Conservation (phyloP, 2,113 vertebrate genomes). For the Abramis brama region DNA sequence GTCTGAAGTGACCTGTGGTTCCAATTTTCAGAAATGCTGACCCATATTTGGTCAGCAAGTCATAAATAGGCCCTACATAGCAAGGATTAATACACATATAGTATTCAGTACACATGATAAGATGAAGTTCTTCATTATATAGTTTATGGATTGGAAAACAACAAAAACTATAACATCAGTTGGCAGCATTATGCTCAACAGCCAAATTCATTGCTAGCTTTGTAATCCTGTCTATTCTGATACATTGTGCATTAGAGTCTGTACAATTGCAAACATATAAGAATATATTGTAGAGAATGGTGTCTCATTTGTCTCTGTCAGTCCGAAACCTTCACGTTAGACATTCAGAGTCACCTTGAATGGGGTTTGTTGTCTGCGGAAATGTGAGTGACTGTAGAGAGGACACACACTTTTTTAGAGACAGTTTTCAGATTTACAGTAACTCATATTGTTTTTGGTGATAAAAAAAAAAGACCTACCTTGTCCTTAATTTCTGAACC, state of each 20-base stretch:
- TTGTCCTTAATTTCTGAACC: conserved; percentile 73
- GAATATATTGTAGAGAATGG: not conserved
- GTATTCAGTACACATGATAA: not conserved
- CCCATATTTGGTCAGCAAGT: not conserved
- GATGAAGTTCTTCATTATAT: not conserved
- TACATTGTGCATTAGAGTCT: not conserved
- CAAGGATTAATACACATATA: conserved; percentile 7
- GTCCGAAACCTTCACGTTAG: not conserved
- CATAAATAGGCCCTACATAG: not conserved
- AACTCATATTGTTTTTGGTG: not conserved
- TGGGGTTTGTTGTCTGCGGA: not conserved
- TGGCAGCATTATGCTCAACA: not conserved
- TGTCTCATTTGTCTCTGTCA: not conserved
- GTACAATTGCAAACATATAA: not conserved
- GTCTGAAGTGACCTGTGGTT: not conserved
- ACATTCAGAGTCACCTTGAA: not conserved
- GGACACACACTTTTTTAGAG: not conserved
- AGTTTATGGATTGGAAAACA: not conserved
- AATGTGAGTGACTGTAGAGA: not conserved
- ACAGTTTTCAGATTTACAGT: not conserved
- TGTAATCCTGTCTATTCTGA: not conserved
- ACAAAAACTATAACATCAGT: not conserved
- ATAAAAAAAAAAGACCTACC: not conserved
- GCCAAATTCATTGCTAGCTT: not conserved
- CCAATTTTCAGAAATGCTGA: not conserved